Conservation (phyloP, 2,888 invertebrate species). For the Liposcelis brunnea region DNA sequence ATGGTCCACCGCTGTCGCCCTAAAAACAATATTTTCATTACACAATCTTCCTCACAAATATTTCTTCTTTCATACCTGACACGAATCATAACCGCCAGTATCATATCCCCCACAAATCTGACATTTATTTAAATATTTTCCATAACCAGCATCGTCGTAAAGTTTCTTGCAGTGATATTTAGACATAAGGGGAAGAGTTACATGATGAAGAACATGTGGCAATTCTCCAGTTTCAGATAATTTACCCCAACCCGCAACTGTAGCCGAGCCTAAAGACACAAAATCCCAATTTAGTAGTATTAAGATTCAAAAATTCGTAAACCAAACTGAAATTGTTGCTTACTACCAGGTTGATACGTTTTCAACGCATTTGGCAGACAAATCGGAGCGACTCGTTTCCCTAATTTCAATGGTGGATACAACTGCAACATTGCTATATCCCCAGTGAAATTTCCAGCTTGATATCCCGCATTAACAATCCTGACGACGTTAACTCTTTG, state of each 20-base stretch:
- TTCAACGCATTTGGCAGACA: conserved; percentile 22
- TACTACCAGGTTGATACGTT: conserved; percentile 16
- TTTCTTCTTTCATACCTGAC: conserved; percentile 18
- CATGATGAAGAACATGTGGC: conserved; percentile 20
- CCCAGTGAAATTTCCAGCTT: conserved; percentile 17
- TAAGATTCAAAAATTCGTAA: no score
- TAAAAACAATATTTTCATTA: conserved; percentile 15
- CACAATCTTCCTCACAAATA: background rate
- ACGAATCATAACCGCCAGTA: conserved; percentile 19
- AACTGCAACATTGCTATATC: conserved; percentile 21
- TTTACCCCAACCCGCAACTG: conserved; percentile 22
- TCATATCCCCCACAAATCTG: conserved; percentile 19
- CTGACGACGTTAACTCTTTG: conserved; percentile 17
- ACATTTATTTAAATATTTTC: conserved; percentile 17
- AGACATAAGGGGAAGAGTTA: conserved; percentile 18
- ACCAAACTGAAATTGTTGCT: no score
- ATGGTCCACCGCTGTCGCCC: conserved; percentile 28
- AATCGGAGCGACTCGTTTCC: conserved; percentile 23
- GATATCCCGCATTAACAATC: conserved; percentile 15
- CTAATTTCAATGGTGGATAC: conserved; percentile 16
- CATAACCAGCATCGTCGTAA: conserved; percentile 18
- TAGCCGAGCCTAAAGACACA: conserved; percentile 15
- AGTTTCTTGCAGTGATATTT: conserved; percentile 15
- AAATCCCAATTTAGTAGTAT: no score
- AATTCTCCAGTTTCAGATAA: conserved; percentile 18